Evolutionary conservation across 2,113 vertebrate species (phyloP).

Genomic region (Rhagologus leucostigma): DNA sequence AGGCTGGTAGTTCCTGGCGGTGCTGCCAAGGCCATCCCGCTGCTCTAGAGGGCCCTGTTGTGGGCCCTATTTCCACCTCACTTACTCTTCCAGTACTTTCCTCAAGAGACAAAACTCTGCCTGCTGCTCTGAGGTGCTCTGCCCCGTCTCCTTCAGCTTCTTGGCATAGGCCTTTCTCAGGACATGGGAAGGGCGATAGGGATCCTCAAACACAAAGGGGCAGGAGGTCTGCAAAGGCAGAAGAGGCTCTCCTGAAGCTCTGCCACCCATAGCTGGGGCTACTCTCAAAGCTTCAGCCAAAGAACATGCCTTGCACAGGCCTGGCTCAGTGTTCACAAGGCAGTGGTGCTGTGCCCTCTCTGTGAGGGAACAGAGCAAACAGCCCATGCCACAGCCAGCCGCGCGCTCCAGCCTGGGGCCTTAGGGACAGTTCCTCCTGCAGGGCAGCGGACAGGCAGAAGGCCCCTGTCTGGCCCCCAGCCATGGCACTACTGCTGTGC

Average conservation of each 20-base stretch:
- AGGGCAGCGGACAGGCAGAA: not conserved
- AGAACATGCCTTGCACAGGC: rapidly evolving
- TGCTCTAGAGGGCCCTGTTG: not conserved
- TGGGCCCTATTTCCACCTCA: rapidly evolving
- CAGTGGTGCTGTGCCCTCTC: not conserved
- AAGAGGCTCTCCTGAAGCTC: not conserved
- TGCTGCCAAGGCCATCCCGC: rapidly evolving
- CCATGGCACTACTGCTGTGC: not conserved
- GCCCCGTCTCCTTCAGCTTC: not conserved
- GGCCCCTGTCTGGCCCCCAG: rapidly evolving
- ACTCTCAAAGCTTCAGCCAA: not conserved
- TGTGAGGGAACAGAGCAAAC: not conserved
- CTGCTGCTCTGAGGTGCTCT: not conserved
- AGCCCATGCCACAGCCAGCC: not conserved
- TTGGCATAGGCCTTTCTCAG: not conserved
- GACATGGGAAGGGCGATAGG: not conserved
- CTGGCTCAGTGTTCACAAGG: rapidly evolving
- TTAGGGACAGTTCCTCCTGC: not conserved
- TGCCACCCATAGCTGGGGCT: rapidly evolving
- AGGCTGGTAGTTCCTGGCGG: rapidly evolving
- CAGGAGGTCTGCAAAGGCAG: not conserved
- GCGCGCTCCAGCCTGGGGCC: rapidly evolving
- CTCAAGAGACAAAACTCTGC: not conserved
- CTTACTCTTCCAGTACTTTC: not conserved
- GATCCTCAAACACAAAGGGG: not conserved